These are phyloP conservation scores for Alsophila aescularia DNA, from an alignment of 2,888 invertebrate genomes.

Conservation along the genomic window DNA sequence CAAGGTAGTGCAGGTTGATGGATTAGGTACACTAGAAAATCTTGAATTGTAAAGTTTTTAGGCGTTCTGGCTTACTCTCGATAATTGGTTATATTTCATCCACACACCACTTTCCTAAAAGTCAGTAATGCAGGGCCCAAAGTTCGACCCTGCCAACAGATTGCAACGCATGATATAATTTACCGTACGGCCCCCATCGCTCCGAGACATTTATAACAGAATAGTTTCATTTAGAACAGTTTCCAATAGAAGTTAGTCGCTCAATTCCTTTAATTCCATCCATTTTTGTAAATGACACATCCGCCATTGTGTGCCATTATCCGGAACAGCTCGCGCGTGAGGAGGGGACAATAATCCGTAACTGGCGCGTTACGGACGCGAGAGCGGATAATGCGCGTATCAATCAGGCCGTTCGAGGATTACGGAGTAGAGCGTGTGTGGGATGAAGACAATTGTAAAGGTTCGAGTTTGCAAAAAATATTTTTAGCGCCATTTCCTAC, in stretches of 20 bases:
- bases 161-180: too few relatives aligned
- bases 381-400: slow-evolving; percentile 1
- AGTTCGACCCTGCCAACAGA: too few relatives aligned
- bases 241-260: neutral
- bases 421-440: neutral
- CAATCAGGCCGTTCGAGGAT: neutral
- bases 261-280: slow-evolving; percentile 15
- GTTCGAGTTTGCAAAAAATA: neutral
- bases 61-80: too few relatives aligned
- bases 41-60: too few relatives aligned
- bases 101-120: too few relatives aligned
- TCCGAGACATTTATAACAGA: neutral
- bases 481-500: too few relatives aligned
- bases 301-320: slow-evolving; percentile 19
- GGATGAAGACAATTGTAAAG: neutral
- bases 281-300: slow-evolving; percentile 23
- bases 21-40: too few relatives aligned
- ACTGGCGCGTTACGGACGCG: slow-evolving; percentile 1
- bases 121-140: too few relatives aligned
- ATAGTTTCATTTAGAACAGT: too few relatives aligned
- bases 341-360: neutral
- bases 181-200: too few relatives aligned
- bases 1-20: too few relatives aligned
- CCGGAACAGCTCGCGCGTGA: slow-evolving; percentile 6
- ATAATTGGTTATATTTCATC: too few relatives aligned